Evolutionary conservation across 2,888 invertebrate genomes (phyloP), one percentile per base, ranked within the genome.

Genomic region (Drosophila putrida): DNA sequence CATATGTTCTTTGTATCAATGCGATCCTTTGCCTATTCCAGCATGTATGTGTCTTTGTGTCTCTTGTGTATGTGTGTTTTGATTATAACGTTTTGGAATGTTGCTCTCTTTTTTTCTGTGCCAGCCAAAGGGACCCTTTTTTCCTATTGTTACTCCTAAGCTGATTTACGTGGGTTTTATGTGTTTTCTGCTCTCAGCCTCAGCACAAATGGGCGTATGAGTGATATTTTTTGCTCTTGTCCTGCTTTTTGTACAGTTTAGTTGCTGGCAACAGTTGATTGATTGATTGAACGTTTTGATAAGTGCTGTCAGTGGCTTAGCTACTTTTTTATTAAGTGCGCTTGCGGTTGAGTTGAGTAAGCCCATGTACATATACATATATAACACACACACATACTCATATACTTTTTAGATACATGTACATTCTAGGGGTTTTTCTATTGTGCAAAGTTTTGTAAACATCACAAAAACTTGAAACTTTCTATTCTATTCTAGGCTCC

Each of bases 201-300:
- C 41, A 39, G 58, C 57, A 65, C 75, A 77, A 83, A 74, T 72
- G 71, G 81, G 71, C 78, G 82, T 81, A 83, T 84, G 81, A 78
- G 84, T 55, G 76, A 78, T 77, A 70, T 77, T 82, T 59, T 59
- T 68, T 75, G 36, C 41, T 65, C 49, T 62, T 68, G 58, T 27
- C 11, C 53, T 66, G 77, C 31, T 66, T 75, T 77, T 79, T 79
- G 71, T 79, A 13, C 60, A 75, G 75, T 75, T 79, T 67, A 64
- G 75, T 88, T 81, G 71, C 82, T 67, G 85, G 85, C 88, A 88
- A 88, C 88, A 79, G 88, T 87, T 82, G 82, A 82, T 87, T 82
- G 82, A 82, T 87, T 83, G 83, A 83, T 88, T 75, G 88, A 80
- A 78, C 88, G 80, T 82, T 82, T 73, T 75, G 87, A 87, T 82